Evolutionary conservation across 2,888 invertebrate genomes (phyloP), one percentile per base, ranked within the genome.

Genomic region (Salticus scenicus): DNA sequence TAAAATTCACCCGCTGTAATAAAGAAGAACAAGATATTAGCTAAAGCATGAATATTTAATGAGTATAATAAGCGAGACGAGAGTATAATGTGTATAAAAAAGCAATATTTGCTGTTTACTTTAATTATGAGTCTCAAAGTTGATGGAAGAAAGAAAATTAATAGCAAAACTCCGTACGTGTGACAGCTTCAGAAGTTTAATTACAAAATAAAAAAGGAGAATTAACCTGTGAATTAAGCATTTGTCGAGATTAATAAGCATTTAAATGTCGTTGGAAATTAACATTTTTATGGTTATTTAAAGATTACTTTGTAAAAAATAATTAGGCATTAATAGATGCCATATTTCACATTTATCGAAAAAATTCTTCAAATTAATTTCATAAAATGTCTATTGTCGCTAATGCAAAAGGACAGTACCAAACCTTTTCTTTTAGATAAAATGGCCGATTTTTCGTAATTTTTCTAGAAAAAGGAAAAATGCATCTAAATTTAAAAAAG

Each of bases 41-140:
- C 7, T n/a, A 24, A 57, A 57, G 57, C 57, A 57, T 57, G 57
- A 57, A 57, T 57, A 57, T 57, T 57, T 57, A 57, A 57, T 57
- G 57, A 57, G 57, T 57, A 57, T 24, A 24, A 24, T n/a, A 24
- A 24, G 24, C 57, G 17, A 20, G 24, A 57, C 20, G 12, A 24
- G 57, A 4, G 4, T 24, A 24, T 24, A 24, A 57, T 57, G 57
- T 24, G 57, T 7, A 57, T 24, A 47, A 47, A 47, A 47, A 24
- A 24, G 12, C 57, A 24, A 24, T 1, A 57, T 57, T 57, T 12
- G 57, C 20, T 17, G 57, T 57, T 24, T 20, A 57, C 57, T 57
- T 57, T 57, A 57, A 57, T 57, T 57, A 57, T 57, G 57, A 20
- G 57, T 57, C 57, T 57, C 24, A n/a, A 24, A 57, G 20, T 57